phyloP scores from a whole-genome alignment of 2,113 vertebrate genomes.

The Chlorocebus sabaeus region DNA sequence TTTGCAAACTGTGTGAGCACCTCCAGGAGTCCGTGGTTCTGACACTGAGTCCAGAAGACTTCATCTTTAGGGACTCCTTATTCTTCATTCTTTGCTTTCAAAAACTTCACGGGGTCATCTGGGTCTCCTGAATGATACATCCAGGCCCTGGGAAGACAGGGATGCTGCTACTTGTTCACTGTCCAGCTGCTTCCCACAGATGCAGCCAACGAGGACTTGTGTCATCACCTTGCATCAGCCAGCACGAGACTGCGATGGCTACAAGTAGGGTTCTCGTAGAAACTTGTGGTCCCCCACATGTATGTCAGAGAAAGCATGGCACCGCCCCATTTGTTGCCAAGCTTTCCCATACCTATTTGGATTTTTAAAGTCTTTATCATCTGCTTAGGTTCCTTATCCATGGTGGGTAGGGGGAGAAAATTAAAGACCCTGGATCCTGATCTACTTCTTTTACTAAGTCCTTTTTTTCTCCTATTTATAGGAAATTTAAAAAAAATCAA shows the following conservation, averaged over 20 bases:
- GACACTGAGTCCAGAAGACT: accelerated
- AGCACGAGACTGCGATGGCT: accelerated
- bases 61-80: accelerated
- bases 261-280: neutral
- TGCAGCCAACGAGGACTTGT: accelerated
- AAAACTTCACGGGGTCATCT: too few relatives aligned
- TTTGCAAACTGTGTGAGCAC: accelerated
- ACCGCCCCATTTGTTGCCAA: too few relatives aligned
- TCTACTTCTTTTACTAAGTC: neutral
- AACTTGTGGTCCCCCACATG: accelerated
- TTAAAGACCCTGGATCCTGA: neutral
- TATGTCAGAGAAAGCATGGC: neutral
- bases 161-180: neutral
- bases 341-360: neutral
- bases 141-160: neutral
- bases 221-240: neutral
- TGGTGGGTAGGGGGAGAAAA: neutral
- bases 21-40: neutral
- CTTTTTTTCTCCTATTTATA: neutral
- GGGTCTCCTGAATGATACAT: neutral
- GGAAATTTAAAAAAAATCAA: neutral
- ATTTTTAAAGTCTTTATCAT: neutral
- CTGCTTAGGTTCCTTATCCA: neutral
- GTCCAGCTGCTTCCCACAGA: neutral
- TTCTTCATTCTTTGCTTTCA: neutral